Evolutionary conservation across 2,113 vertebrate genomes (phyloP), one percentile per base, ranked within the genome.

Genomic region (Pipa parva): DNA sequence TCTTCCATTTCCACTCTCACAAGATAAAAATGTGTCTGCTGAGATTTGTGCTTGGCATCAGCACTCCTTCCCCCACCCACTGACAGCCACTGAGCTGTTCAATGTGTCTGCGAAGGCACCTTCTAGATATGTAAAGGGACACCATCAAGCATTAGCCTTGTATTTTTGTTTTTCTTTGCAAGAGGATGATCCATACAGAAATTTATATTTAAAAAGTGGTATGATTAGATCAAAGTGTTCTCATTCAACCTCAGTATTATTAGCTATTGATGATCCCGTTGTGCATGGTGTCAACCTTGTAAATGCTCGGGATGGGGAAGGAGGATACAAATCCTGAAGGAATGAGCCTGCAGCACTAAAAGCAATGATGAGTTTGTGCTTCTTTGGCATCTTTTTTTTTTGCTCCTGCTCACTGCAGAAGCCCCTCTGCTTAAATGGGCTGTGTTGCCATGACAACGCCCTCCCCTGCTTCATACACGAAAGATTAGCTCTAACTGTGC

Each of bases 401-500:
- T 57, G 49, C 31, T n/a, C 54, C 81, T 80, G 84, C 84, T 88
- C 86, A 81, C 89, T 84, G 85, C 86, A 72, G 83, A 82, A 84
- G 86, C 88, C 87, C 86, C 83, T 86, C 85, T 88, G 85, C 84
- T 88, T 87, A 86, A 88, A 89, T 86, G 83, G 85, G 85, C 87
- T 85, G 80, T 78, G 89, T 92, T 88, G 85, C 85, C 89, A 91
- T 90, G 83, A 87, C 87, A 92, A 91, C 88, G 77, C 82, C 87
- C 87, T 89, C 86, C 88, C 86, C 85, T 88, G 86, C 85, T 89
- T 90, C 85, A 83, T 86, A 81, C 84, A 84, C 87, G 86, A 85
- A 90, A 90, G 89, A 92, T 91, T 89, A 90, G 86, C 88, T 91
- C 84, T 83, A 81, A 83, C 83, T 87, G 87, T 89, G 87, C 87